Percentiles rank a stretch among this genome's conserved stretches.
phyloP scores from a whole-genome alignment of 1,140 invertebrate species.

The Meloidogyne hapla region DNA sequence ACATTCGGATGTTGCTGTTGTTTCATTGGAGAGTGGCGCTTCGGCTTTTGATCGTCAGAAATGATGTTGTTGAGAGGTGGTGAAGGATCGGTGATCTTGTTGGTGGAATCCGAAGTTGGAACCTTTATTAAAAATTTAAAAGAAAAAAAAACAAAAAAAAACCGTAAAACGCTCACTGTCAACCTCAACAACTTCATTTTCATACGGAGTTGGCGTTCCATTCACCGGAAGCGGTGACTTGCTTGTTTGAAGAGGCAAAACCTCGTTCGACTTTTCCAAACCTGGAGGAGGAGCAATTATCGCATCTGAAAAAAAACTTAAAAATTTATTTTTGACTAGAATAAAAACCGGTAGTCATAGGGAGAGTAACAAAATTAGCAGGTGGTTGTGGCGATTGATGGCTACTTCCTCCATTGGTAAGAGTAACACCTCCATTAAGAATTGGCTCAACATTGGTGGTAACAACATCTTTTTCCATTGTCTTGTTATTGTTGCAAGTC shows the following conservation, averaged over 20 bases:
- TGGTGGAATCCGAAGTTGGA: background rate
- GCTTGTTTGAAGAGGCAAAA: background rate
- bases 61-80: background rate
- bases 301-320: background rate
- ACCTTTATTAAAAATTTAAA: background rate
- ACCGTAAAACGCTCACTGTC: background rate
- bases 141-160: background rate
- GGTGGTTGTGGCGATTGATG: background rate
- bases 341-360: background rate
- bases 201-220: background rate
- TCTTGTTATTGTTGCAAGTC: background rate
- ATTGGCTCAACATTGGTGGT: slow-evolving; percentile 1
- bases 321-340: background rate
- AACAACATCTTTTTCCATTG: slow-evolving; percentile 13
- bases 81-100: background rate
- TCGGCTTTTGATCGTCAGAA: background rate
- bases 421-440: slow-evolving; percentile 9
- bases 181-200: background rate
- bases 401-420: background rate
- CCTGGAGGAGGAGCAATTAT: background rate
- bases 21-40: background rate
- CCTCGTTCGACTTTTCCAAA: background rate
- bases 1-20: background rate
- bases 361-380: background rate
- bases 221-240: background rate